These are phyloP conservation scores for Tachina fera DNA, from an alignment of 2,888 invertebrate genomes.

Conservation along the genomic window DNA sequence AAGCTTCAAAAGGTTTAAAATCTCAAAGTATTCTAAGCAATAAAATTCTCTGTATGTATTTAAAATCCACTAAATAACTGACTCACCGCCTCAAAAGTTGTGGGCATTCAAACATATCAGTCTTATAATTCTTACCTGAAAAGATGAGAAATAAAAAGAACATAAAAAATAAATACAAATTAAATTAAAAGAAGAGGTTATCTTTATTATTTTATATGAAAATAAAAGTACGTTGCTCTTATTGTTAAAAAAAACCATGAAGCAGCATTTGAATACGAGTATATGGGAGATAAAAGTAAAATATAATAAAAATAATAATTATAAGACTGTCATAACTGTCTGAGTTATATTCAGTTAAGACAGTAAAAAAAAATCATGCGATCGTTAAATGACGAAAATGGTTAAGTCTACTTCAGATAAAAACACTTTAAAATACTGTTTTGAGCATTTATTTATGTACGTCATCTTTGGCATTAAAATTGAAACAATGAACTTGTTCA, in stretches of 20 bases:
- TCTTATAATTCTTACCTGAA: conserved; percentile 24
- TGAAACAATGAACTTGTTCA: conserved; percentile 29
- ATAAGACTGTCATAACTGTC: not conserved
- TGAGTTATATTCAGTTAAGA: not conserved
- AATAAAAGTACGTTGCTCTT: conserved; percentile 49
- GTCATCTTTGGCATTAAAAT: conserved; percentile 9
- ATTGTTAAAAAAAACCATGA: not conserved
- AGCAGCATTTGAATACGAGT: not conserved
- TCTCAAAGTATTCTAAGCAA: too few species aligned
- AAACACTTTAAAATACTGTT: not conserved
- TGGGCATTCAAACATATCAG: conserved; percentile 11
- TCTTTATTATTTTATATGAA: not conserved
- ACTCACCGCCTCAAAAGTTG: conserved; percentile 35
- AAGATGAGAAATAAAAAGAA: conserved; percentile 10
- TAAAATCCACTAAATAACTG: not conserved
- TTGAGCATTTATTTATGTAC: conserved; percentile 6
- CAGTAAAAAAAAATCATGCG: not conserved
- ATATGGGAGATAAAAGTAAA: conserved; percentile 11
- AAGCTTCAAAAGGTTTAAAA: too few species aligned
- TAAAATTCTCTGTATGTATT: not conserved
- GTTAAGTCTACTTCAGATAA: conserved; percentile 24
- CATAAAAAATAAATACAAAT: not conserved
- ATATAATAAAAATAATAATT: not conserved
- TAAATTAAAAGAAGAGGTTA: not conserved
- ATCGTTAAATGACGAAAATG: conserved; percentile 23